Base-by-base conservation (phyloP, 2,888 invertebrate genomes). In the Coelopa pilipes region DNA sequence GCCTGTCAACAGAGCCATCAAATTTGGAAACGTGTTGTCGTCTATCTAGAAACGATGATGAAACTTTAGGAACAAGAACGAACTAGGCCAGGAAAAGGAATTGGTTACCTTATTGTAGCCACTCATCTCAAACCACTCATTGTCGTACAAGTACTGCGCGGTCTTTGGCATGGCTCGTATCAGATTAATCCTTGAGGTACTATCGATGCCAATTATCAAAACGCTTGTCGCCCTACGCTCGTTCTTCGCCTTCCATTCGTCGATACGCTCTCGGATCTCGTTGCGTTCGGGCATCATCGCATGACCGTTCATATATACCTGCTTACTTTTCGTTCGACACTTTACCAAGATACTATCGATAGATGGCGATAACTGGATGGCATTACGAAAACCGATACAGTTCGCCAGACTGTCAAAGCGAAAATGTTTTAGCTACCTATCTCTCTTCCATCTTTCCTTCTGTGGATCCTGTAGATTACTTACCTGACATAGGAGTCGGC, bases 11-110 rank as follows among this genome's bases (percentile, higher is more conserved):
- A 94, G 89, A 0, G 96, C 95, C 90, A 96, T 93, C 68, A 97
- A 87, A 87, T 97, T 98, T 0, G 97, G 96, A 82, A 94, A 95
- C 0, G 96, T 97, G 82, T 97, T 97, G 82, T 96, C 96, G 10
- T 92, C 95, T 76, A 94, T 91, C 91, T 95, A 83, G 15, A 49
- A 49, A 47, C n/a, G 7, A 46, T 17, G 19, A 46, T 24, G 45
- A 57, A 3, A 5, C 11, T 4, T 11, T 57, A 57, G 55, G 49
- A 49, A 49, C 49, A 11, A 49, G 10, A n/a, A n/a, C n/a, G n/a
- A 49, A 49, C 13, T 11, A 13, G 49, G 49, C 11, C 15, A 65
- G 47, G 7, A 66, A 46, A 1, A 1, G 3, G 49, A 17, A 49
- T 1, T 17, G 11, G 68, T 78, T 83, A 91, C 91, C 89, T 91